Percentiles rank a stretch among this genome's conserved stretches.
These are phyloP conservation scores for Menidia beryllina DNA, from an alignment of 2,113 vertebrate genomes.

Conservation along the genomic window DNA sequence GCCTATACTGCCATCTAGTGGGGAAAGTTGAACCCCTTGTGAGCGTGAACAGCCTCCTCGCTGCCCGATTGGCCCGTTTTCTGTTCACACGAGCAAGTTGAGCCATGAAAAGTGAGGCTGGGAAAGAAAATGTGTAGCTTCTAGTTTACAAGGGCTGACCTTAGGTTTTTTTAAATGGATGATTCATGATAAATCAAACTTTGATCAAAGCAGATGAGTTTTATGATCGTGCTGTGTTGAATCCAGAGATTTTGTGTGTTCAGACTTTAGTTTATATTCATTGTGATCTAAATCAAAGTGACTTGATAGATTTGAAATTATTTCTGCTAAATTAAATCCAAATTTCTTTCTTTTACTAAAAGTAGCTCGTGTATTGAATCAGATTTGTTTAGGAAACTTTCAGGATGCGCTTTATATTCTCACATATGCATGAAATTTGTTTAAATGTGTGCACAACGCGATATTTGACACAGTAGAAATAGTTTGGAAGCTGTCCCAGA, in stretches of 20 bases:
- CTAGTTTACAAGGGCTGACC: conserved; percentile 20
- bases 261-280: neutral
- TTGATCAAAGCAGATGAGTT: neutral
- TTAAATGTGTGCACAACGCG: conserved; percentile 2
- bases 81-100: neutral
- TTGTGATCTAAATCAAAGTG: neutral
- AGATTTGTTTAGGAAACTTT: neutral
- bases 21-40: conserved; percentile 7
- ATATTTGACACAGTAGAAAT: conserved; percentile 1
- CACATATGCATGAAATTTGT: neutral
- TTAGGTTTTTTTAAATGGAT: conserved; percentile 11
- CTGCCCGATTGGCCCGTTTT: neutral
- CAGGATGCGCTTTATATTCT: neutral
- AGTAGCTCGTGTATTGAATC: neutral
- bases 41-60: neutral
- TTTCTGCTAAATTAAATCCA: conserved; percentile 11
- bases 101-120: conserved; percentile 4
- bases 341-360: conserved; percentile 15
- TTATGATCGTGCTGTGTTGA: neutral
- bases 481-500: neutral
- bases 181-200: neutral
- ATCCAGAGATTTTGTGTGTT: conserved; percentile 11
- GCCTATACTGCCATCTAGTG: conserved; percentile 65
- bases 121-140: neutral
- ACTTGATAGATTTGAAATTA: neutral